A percentile compares a stretch with the other conserved stretches of the same genome.
These are phyloP conservation scores for Neogale vison DNA, from an alignment of 2,113 vertebrate genomes.

Conservation along the genomic window DNA sequence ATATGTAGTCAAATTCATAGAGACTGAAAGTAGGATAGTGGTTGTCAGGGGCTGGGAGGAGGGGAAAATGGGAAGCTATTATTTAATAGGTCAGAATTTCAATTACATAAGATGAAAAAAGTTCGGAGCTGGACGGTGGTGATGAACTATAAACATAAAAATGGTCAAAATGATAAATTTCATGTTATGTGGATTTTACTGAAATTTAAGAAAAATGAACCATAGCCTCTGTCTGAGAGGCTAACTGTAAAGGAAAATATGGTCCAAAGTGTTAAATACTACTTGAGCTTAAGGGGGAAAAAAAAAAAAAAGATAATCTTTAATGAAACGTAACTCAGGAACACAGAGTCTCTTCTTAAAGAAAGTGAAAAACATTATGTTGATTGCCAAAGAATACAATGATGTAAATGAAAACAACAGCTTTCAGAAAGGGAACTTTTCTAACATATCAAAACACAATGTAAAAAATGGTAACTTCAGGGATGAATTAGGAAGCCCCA, in stretches of 20 bases:
- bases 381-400: neutral
- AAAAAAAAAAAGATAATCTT: neutral
- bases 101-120: neutral
- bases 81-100: neutral
- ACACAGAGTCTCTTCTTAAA: neutral
- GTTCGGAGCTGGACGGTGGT: neutral
- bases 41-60: neutral
- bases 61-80: neutral
- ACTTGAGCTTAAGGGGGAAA: neutral
- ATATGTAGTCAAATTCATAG: neutral
- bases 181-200: neutral
- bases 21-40: neutral
- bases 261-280: neutral
- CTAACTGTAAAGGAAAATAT: neutral
- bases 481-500: neutral
- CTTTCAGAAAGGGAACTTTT: neutral
- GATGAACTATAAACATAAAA: neutral
- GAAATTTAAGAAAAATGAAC: neutral
- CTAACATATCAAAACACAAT: neutral
- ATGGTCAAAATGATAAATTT: neutral
- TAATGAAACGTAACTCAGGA: neutral
- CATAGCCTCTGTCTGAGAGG: neutral
- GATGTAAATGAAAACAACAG: slow-evolving; percentile 13
- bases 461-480: neutral
- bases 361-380: neutral